Base-by-base conservation (phyloP, 92 coral and sea anemone genomes). In the Hydrozoanthus gracilis region DNA sequence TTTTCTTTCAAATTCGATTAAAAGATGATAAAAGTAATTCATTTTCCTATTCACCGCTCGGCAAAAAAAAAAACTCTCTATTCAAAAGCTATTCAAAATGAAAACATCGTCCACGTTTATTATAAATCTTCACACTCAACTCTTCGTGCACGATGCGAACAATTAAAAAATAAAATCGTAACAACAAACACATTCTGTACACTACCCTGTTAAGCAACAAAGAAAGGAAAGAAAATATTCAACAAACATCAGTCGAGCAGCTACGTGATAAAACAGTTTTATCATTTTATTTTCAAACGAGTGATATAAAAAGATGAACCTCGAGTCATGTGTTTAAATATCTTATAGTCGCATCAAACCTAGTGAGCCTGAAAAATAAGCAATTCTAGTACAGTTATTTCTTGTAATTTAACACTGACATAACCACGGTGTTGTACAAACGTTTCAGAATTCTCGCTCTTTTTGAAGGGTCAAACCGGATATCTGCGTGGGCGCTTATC, bases 1-100 rank as follows among this genome's bases (percentile, higher is more conserved):
- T 18, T 49, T 80, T 60, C 66, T 80, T 80, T 80, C 75, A 80
- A 47, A 64, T 47, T 80, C 85, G 75, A 80, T 80, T 80, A 80
- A 66, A 17, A 80, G 49, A 49, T 49, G 85, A 48, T 66, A 65
- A 65, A 80, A 15, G 18, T 8, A 50, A 80, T 64, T 62, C 50
- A 3, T 48, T 45, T 58, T 78, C 17, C 12, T 46, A 18, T 78
- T 78, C 39, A 78, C 39, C 39, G 65, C 16, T 50, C 27, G 3
- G 20, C 17, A 7, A 27, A 65, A 80, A 27, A 65, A 80, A 62
- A 66, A 45, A 61, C 46, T 46, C 64, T 79, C n/a, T 62, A 45
- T 50, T 48, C 71, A 62, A 62, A 51, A 6, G 69, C 39, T 27
- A 15, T 47, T 61, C 46, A 52, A 79, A 79, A 79, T 61, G 54